These are phyloP conservation scores for Discoglossus pictus DNA, from an alignment of 2,797 vertebrate species.

Conservation along the genomic window DNA sequence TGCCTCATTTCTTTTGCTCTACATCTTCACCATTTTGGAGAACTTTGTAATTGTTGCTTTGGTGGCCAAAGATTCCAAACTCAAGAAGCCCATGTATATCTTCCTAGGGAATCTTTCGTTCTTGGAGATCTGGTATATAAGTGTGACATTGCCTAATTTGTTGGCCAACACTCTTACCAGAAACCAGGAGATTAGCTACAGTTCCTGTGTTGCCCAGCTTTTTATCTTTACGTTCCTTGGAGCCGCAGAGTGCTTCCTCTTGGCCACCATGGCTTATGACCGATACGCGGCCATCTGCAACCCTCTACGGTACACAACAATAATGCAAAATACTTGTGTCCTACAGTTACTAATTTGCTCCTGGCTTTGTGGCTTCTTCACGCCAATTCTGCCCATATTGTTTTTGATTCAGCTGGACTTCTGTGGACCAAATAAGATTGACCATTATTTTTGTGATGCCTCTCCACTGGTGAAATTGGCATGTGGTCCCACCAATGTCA, in stretches of 20 bases:
- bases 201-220: slow-evolving; percentile 39
- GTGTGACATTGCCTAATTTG: slow-evolving; percentile 56
- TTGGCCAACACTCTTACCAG: slow-evolving; percentile 44
- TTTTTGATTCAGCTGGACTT: slow-evolving; percentile 21
- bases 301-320: slow-evolving; percentile 14
- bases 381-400: slow-evolving; percentile 3
- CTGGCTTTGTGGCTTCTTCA: slow-evolving; percentile 15
- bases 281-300: slow-evolving; percentile 27
- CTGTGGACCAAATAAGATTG: slow-evolving; percentile 42
- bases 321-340: slow-evolving; percentile 27
- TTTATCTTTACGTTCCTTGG: slow-evolving; percentile 26
- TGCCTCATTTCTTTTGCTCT: slow-evolving; percentile 54
- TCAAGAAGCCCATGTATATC: slow-evolving; percentile 58
- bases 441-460: slow-evolving; percentile 44
- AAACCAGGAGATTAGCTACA: slow-evolving; percentile 53
- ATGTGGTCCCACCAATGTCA: slow-evolving; percentile 13
- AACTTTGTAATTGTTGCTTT: slow-evolving; percentile 54
- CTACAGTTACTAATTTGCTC: slow-evolving; percentile 6
- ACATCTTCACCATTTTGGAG: slow-evolving; percentile 54
- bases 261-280: slow-evolving; percentile 37
- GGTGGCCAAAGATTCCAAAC: slow-evolving; percentile 38
- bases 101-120: slow-evolving; percentile 61
- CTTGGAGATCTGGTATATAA: slow-evolving; percentile 62
- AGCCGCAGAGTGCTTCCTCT: slow-evolving; percentile 33
- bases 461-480: slow-evolving; percentile 25